phyloP scores from a whole-genome alignment of 2,113 vertebrate species.

The Archilochus colubris region DNA sequence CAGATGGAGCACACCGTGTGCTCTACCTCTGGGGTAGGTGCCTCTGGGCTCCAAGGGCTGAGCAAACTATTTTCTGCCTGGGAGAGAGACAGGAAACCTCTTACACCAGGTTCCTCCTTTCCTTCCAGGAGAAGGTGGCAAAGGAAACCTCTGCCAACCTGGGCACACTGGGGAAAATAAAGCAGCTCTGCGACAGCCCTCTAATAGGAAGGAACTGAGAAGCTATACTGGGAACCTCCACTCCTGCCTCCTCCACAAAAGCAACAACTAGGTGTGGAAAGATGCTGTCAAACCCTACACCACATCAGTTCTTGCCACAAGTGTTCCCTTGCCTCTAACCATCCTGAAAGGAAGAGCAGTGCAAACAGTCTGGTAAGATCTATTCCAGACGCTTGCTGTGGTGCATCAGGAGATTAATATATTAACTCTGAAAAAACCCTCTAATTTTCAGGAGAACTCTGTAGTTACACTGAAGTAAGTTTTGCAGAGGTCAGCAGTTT shows the following conservation, averaged over 20 bases:
- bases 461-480: not conserved
- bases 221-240: not conserved
- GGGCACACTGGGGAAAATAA: not conserved
- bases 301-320: conserved; percentile 35
- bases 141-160: not conserved
- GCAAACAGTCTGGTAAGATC: conserved; percentile 20
- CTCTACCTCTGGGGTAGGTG: not conserved
- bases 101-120: not conserved
- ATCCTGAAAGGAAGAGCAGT: not conserved
- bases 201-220: not conserved
- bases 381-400: conserved; percentile 25
- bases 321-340: not conserved
- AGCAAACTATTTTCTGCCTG: not conserved
- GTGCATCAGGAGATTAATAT: not conserved
- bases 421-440: conserved; percentile 46
- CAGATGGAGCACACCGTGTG: rapidly evolving
- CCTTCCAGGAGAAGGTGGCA: not conserved
- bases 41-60: not conserved
- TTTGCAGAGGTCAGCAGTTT: conserved; percentile 30
- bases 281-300: conserved; percentile 19
- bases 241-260: not conserved
- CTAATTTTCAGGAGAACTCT: conserved; percentile 27
- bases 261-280: conserved; percentile 44
- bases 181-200: not conserved
- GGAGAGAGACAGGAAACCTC: not conserved